Base-by-base conservation (phyloP, 2,797 vertebrate species). In the Rallus crepitans region DNA sequence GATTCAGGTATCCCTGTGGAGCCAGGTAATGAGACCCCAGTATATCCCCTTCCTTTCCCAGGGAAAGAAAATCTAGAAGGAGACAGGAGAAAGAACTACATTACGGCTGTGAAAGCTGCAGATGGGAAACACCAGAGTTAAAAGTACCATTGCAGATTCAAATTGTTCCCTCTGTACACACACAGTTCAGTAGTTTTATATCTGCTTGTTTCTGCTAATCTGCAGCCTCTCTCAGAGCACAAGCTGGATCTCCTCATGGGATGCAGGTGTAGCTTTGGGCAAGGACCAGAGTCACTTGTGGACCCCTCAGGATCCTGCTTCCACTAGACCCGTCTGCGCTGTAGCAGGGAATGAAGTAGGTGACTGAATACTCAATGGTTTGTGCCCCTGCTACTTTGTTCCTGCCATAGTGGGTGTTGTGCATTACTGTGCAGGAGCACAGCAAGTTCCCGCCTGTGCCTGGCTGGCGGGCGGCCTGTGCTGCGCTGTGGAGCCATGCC, bases 61-160 rank as follows among this genome's bases (percentile, higher is more conserved):
- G 75, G 9, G 23, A 77, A 70, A 82, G 5, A 45, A 75, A 82
- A 75, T 70, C 53, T 82, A 33, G 20, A 48, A 24, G 56, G 31
- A 30, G 25, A 17, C 9, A 3, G 21, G 21, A 82, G 57, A 40
- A 82, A 61, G 3, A 61, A 61, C 60, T 81, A 15, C 8, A 25
- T 45, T 71, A 52, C 12, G 1, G 1, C 27, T 82, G 33, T 60
- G 33, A 68, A 71, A 37, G 19, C 47, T 73, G 17, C 0, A 0
- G 11, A 2, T 73, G 40, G 47, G 47, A 87, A 57, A 61, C 72
- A 10, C 24, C 35, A 18, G 15, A 20, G 15, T 42, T 76, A 40
- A 55, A 33, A 7, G 45, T 68, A 24, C 18, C 11, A 93, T 45
- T 76, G 3, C 63, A 76, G 52, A 35, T 82, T 77, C 60, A 33